Percentiles rank a stretch among this genome's conserved stretches.
Conservation (phyloP, 1,140 invertebrate species). For the Glossosoma conforme region DNA sequence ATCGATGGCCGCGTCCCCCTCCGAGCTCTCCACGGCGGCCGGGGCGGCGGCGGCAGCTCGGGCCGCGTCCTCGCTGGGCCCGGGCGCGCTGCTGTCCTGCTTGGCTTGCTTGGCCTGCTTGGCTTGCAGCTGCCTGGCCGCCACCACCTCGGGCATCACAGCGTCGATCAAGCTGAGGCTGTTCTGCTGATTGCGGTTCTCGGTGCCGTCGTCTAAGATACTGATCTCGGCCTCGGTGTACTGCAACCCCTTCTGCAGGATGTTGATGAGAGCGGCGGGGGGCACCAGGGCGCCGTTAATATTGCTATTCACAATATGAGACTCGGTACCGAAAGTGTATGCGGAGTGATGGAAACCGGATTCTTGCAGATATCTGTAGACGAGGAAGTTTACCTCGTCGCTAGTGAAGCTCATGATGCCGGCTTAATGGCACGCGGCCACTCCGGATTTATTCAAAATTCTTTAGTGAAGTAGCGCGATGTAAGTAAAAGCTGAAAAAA, state of each 20-base stretch:
- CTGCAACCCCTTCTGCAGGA: constrained; percentile 94
- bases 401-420: constrained; percentile 94
- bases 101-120: constrained; percentile 74
- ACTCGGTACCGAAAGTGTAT: constrained; percentile 97
- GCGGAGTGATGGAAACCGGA: constrained; percentile 99
- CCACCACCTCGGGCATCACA: constrained; percentile 94
- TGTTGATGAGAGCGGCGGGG: constrained; percentile 90
- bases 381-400: constrained; percentile 98
- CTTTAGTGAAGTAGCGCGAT: too few relatives aligned
- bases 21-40: constrained; percentile 42
- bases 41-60: constrained; percentile 36
- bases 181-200: constrained; percentile 83
- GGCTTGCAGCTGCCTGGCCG: constrained; percentile 77
- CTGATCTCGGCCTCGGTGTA: constrained; percentile 98
- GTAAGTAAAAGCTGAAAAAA: too few relatives aligned
- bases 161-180: constrained; percentile 94
- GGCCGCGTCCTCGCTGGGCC: constrained; percentile 33
- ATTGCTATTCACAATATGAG: constrained; percentile 96
- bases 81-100: constrained; percentile 48
- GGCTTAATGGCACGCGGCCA: too few relatives aligned
- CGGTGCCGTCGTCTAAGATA: constrained; percentile 84
- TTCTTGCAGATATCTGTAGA: constrained; percentile 98
- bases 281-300: constrained; percentile 97
- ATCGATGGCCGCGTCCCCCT: constrained; percentile 79
- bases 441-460: too few relatives aligned